phyloP scores from a whole-genome alignment of 37 sponge, comb jelly and placozoan genomes.

The Eunapius fragilis region DNA sequence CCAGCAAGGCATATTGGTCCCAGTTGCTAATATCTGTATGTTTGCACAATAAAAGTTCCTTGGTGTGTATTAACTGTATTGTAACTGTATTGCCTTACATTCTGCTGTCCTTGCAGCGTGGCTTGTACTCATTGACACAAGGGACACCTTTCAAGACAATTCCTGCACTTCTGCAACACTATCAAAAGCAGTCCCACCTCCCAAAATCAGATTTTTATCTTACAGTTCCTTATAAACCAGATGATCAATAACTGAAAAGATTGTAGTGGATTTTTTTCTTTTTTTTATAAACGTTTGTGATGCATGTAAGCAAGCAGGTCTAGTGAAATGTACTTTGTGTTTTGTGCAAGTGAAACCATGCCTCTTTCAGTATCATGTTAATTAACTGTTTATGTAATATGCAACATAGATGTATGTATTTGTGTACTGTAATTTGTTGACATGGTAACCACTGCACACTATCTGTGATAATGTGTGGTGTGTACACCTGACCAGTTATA shows the following conservation, averaged over 20 bases:
- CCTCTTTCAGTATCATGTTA: neutral
- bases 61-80: neutral
- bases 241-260: constrained; percentile 11
- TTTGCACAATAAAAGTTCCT: no score
- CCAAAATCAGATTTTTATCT: constrained; percentile 59
- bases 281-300: neutral
- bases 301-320: neutral
- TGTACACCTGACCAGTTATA: neutral
- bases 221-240: constrained; percentile 48
- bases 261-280: neutral
- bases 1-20: no score
- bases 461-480: neutral
- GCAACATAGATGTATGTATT: neutral
- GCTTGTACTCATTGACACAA: constrained; percentile 35
- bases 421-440: neutral
- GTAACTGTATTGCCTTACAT: neutral
- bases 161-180: constrained; percentile 61
- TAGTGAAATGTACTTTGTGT: neutral
- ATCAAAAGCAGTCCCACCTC: constrained; percentile 16
- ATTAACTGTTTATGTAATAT: neutral
- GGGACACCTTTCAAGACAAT: constrained; percentile 50
- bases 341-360: neutral
- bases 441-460: neutral
- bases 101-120: constrained; percentile 6
- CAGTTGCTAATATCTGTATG: no score